A percentile compares a stretch with the other conserved stretches of the same genome.
phyloP scores from a whole-genome alignment of 2,888 invertebrate genomes.

The Gandaritis pyraliata region DNA sequence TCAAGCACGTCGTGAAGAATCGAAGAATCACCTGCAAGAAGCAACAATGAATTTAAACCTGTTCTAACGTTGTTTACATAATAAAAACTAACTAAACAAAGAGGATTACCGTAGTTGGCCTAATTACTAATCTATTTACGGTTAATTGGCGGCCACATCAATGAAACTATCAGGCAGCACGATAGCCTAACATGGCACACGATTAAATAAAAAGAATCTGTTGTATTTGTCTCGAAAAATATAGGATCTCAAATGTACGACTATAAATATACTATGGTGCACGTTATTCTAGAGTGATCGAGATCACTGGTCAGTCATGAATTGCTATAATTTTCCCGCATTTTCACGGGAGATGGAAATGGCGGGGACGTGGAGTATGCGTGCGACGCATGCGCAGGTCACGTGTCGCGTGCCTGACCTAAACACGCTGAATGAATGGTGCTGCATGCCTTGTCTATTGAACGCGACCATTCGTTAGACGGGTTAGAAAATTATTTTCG shows the following conservation, averaged over 20 bases:
- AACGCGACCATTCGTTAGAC: slow-evolving; percentile 16
- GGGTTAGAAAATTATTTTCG: slow-evolving; percentile 5
- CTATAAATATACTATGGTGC: too few relatives aligned
- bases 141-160: slow-evolving; percentile 21
- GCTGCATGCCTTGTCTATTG: slow-evolving; percentile 35
- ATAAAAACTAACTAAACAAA: slow-evolving; percentile 3
- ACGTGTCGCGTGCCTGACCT: slow-evolving; percentile 55
- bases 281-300: neutral
- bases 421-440: slow-evolving; percentile 48
- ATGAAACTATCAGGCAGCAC: slow-evolving; percentile 17
- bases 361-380: slow-evolving; percentile 34
- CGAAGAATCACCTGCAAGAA: slow-evolving; percentile 1
- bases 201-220: too few relatives aligned
- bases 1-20: slow-evolving; percentile 1
- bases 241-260: too few relatives aligned
- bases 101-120: slow-evolving; percentile 28
- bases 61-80: slow-evolving; percentile 3
- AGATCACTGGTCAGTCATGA: slow-evolving; percentile 18
- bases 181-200: neutral
- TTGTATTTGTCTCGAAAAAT: too few relatives aligned
- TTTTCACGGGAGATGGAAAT: slow-evolving; percentile 46
- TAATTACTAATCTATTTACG: slow-evolving; percentile 30
- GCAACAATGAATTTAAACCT: slow-evolving; percentile 1
- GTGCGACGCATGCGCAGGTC: slow-evolving; percentile 56
- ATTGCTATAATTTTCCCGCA: slow-evolving; percentile 47